Conservation (phyloP, 2,797 vertebrate species). For the Bradypodion ventrale region DNA sequence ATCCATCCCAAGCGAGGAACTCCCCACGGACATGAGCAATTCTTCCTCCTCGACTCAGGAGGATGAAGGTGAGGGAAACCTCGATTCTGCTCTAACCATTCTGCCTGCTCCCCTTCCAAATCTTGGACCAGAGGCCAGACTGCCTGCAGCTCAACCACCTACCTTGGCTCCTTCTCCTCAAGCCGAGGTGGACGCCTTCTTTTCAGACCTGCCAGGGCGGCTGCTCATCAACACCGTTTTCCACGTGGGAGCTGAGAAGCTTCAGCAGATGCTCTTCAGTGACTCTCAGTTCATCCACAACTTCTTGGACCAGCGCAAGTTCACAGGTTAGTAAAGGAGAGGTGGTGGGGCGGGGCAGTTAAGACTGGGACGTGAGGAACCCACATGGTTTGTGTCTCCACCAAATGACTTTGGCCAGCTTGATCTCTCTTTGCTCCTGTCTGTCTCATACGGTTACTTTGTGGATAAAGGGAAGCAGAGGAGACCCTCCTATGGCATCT, state of each 20-base stretch:
- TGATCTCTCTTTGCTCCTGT: not conserved
- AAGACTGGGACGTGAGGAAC: not conserved
- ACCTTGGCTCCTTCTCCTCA: not conserved
- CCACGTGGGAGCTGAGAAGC: conserved; percentile 85
- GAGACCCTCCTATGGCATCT: no score
- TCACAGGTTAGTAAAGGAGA: conserved; percentile 79
- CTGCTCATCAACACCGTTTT: conserved; percentile 85
- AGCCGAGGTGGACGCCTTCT: conserved; percentile 87
- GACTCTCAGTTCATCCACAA: conserved; percentile 88
- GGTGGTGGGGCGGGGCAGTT: not conserved
- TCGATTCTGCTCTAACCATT: no score
- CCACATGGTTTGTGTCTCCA: not conserved
- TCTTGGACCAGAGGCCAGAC: no score
- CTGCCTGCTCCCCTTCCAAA: not conserved
- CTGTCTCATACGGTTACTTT: not conserved
- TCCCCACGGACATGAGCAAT: conserved; percentile 89
- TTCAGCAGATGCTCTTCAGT: conserved; percentile 87
- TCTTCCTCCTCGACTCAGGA: conserved; percentile 87
- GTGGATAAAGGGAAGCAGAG: not conserved
- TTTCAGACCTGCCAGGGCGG: conserved; percentile 82
- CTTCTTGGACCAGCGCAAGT: conserved; percentile 86
- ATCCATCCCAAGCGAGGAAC: conserved; percentile 85
- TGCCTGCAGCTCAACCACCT: no score
- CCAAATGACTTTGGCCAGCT: not conserved
- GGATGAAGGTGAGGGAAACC: conserved; percentile 83